A percentile compares a stretch with the other conserved stretches of the same genome.
Evolutionary conservation across 1,140 invertebrate genomes (phyloP).

Genomic region (Drosophila elegans): DNA sequence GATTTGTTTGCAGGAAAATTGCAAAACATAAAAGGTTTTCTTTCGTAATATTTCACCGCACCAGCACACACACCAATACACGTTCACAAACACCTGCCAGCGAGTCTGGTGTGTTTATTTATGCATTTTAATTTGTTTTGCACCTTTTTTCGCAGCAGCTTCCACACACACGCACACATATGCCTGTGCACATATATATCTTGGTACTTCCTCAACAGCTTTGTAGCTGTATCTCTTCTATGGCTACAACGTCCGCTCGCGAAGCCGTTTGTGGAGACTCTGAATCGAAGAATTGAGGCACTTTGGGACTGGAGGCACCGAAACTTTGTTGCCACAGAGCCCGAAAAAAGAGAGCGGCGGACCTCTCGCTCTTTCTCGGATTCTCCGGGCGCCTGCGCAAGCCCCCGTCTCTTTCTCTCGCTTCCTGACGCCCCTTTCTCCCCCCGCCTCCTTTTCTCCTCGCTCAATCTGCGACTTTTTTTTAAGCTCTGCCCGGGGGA

Average conservation of each 20-base stretch:
- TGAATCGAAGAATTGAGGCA: conserved; percentile 43
- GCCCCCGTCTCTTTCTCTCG: conserved; percentile 18
- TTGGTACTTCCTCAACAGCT: conserved; percentile 20
- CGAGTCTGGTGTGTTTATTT: conserved; percentile 40
- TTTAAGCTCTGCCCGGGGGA: conserved; percentile 73
- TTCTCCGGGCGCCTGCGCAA: conserved; percentile 58
- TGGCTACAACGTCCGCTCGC: conserved; percentile 60
- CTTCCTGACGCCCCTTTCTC: conserved; percentile 4
- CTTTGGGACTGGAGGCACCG: conserved; percentile 27
- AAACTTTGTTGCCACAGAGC: conserved; percentile 34
- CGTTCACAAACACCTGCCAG: conserved; percentile 37
- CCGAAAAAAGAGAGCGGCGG: conserved; percentile 39
- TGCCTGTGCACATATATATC: conserved; percentile 7
- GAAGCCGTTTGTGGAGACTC: conserved; percentile 74
- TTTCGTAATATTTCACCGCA: conserved; percentile 47
- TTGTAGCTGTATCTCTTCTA: conserved; percentile 8
- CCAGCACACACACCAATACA: conserved; percentile 11
- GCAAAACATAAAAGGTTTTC: conserved; percentile 49
- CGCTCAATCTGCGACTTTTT: conserved; percentile 32
- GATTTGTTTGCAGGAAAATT: conserved; percentile 47
- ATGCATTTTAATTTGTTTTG: conserved; percentile 42
- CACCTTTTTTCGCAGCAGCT: conserved; percentile 56
- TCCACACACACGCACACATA: conserved; percentile 2
- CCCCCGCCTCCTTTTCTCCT: not conserved
- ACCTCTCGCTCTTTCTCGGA: conserved; percentile 5